Conservation (phyloP, 2,888 invertebrate species). For the Eupithecia subumbrata region DNA sequence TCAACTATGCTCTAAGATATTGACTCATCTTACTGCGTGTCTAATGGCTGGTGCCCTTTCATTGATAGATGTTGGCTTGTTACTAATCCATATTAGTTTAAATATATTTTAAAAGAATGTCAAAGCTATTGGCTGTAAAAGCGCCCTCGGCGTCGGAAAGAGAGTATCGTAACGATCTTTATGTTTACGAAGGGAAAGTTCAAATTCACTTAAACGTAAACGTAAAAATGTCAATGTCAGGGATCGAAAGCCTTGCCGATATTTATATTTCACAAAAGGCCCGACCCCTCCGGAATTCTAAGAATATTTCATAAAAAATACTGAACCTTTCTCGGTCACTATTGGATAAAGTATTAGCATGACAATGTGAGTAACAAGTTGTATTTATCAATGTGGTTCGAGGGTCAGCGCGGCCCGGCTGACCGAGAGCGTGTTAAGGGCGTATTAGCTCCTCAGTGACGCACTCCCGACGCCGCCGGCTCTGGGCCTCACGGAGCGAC, state of each 20-base stretch:
- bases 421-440: slow-evolving; percentile 14
- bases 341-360: slow-evolving; percentile 24
- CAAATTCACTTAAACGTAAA: slow-evolving; percentile 9
- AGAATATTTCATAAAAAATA: slow-evolving; percentile 14
- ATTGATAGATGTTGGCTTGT: neutral
- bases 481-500: neutral
- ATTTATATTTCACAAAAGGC: slow-evolving; percentile 10
- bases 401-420: slow-evolving; percentile 20
- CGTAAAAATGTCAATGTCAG: slow-evolving; percentile 12
- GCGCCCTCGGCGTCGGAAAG: neutral
- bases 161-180: neutral
- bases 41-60: neutral
- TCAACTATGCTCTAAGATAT: slow-evolving; percentile 25
- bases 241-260: neutral
- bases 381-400: slow-evolving; percentile 32
- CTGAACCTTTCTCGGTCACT: slow-evolving; percentile 10
- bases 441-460: neutral
- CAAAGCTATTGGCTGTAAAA: neutral
- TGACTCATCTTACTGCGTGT: slow-evolving; percentile 15
- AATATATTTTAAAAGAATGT: neutral
- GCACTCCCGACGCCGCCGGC: neutral
- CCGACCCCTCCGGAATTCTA: slow-evolving; percentile 5
- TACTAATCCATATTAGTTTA: neutral
- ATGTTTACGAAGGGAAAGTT: neutral
- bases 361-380: slow-evolving; percentile 30